Evolutionary conservation across 2,797 vertebrate species (phyloP).

Genomic region (Mastacembelus armatus): DNA sequence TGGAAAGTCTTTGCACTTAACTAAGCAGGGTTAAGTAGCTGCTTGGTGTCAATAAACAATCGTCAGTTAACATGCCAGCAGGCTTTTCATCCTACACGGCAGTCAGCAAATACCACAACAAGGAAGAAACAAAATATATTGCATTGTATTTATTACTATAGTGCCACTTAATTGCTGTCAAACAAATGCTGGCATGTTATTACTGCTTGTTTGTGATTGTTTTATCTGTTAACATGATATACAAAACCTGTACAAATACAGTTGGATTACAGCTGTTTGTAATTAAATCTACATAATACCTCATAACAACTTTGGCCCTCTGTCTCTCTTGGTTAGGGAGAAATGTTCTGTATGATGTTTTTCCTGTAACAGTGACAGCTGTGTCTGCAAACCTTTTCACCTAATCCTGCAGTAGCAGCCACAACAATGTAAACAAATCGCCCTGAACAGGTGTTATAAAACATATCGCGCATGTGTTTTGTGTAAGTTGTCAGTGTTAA

Average conservation of each 20-base stretch:
- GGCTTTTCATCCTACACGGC: conserved; percentile 2
- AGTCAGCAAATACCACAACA: conserved; percentile 17
- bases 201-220: conserved; percentile 14
- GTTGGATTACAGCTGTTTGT: conserved; percentile 36
- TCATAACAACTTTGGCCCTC: conserved; percentile 27
- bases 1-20: conserved; percentile 23
- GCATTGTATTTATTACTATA: conserved; percentile 14
- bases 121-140: conserved; percentile 12
- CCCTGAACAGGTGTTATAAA: conserved; percentile 60
- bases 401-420: conserved; percentile 37
- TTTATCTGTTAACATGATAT: conserved; percentile 8
- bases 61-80: conserved; percentile 40
- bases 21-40: conserved; percentile 40
- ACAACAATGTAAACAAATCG: conserved; percentile 48
- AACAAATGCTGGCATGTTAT: conserved; percentile 3
- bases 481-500: conserved; percentile 21
- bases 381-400: conserved; percentile 61
- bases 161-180: conserved; percentile 10
- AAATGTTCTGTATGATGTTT: conserved; percentile 8
- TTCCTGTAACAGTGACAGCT: conserved; percentile 42
- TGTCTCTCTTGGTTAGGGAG: conserved; percentile 14
- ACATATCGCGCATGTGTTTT: conserved; percentile 39
- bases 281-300: conserved; percentile 50
- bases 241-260: conserved; percentile 50
- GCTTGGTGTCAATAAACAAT: conserved; percentile 37